Conservation (phyloP, 2,888 invertebrate species). For the Platypus cylindrus region DNA sequence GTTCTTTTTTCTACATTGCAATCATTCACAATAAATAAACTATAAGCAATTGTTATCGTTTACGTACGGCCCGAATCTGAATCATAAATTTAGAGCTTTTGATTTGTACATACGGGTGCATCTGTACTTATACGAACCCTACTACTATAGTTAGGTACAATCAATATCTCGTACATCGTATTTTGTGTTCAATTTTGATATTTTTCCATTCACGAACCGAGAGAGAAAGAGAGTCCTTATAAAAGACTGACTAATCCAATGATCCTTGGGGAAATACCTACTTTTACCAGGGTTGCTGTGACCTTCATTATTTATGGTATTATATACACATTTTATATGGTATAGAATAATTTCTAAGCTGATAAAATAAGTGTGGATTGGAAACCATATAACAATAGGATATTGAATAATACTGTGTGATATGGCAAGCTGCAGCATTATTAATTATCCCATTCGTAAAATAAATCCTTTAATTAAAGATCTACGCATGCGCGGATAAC, state of each 20-base stretch:
- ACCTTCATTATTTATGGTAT: too few relatives aligned
- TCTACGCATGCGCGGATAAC: too few relatives aligned
- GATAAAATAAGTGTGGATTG: too few relatives aligned
- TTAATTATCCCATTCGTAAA: too few relatives aligned
- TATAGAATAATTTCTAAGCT: constrained; percentile 23
- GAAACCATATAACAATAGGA: constrained; percentile 15
- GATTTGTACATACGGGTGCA: too few relatives aligned
- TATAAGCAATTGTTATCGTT: constrained; percentile 17
- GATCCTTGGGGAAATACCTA: constrained; percentile 25
- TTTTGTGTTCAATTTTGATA: too few relatives aligned
- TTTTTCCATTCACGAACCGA: too few relatives aligned
- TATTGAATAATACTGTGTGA: constrained; percentile 9
- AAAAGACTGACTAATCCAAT: constrained; percentile 26
- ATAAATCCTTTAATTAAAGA: too few relatives aligned
- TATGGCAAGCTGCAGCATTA: constrained; percentile 7
- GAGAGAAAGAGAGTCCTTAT: constrained; percentile 26
- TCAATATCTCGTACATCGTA: too few relatives aligned
- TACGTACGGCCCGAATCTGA: constrained; percentile 16
- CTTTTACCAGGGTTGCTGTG: constrained; percentile 22
- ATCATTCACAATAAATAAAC: constrained; percentile 17
- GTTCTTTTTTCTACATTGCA: constrained; percentile 16
- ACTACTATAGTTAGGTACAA: too few relatives aligned
- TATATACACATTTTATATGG: too few relatives aligned
- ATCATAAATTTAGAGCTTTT: constrained; percentile 16
- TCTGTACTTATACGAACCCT: too few relatives aligned